A percentile compares a stretch with the other conserved stretches of the same genome.
Conservation (phyloP, 2,797 vertebrate species). For the Alcedo quadribrachys region DNA sequence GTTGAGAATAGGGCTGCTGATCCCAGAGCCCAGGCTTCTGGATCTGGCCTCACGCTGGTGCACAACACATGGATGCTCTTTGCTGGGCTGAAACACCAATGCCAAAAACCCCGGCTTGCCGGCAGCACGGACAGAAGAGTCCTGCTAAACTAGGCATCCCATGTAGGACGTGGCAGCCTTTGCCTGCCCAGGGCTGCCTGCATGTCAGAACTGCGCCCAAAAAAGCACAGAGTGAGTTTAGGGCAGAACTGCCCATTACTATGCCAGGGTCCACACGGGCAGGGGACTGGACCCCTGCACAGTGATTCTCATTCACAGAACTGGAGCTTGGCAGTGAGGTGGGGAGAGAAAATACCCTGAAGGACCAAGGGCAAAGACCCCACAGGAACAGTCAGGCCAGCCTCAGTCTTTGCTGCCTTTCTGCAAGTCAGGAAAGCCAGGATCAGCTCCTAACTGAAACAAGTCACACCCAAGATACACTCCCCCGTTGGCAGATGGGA, state of each 20-base stretch:
- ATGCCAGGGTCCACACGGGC: rapidly evolving
- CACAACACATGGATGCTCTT: neutral
- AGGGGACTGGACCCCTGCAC: rapidly evolving
- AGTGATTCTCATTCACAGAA: rapidly evolving
- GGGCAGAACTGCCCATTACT: neutral
- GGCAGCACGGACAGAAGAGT: neutral
- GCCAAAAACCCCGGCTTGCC: neutral
- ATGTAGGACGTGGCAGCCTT: rapidly evolving
- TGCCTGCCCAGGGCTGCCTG: neutral
- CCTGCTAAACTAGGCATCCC: rapidly evolving
- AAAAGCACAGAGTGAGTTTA: neutral
- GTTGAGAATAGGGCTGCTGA: neutral
- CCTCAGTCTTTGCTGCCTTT: neutral
- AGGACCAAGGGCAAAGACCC: neutral
- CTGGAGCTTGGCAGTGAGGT: rapidly evolving
- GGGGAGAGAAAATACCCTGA: rapidly evolving
- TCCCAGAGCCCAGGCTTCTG: neutral
- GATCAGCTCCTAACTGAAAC: neutral
- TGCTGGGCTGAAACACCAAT: neutral
- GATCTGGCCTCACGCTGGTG: rapidly evolving
- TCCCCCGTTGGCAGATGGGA: neutral
- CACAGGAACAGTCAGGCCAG: neutral
- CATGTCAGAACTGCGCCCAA: neutral
- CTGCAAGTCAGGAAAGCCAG: neutral
- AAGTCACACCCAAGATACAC: neutral